Conservation (phyloP, 2,113 vertebrate species). For the Rhinoderma darwinii region DNA sequence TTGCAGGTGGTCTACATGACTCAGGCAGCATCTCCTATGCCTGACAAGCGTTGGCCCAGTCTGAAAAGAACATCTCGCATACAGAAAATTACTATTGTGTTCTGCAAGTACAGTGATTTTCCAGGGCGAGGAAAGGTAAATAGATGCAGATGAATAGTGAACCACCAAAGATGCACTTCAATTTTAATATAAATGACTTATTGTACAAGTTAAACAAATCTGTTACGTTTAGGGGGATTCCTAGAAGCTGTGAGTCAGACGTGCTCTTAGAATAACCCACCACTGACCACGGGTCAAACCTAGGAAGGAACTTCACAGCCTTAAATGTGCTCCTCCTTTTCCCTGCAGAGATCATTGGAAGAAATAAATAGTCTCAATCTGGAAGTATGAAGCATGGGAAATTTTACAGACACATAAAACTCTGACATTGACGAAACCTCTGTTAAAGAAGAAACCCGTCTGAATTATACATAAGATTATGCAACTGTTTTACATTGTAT, state of each 20-base stretch:
- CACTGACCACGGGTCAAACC: constrained; percentile 62
- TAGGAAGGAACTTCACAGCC: constrained; percentile 61
- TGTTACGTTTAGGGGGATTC: constrained; percentile 62
- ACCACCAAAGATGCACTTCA: constrained; percentile 39
- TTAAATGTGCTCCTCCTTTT: constrained; percentile 49
- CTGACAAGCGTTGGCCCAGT: constrained; percentile 1
- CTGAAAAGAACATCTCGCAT: not conserved
- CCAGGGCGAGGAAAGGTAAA: constrained; percentile 40
- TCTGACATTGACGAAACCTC: not conserved
- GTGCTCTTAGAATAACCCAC: not conserved
- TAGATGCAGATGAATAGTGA: constrained; percentile 15
- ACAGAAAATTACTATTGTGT: constrained; percentile 10
- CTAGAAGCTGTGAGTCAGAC: constrained; percentile 60
- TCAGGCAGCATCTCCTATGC: not conserved
- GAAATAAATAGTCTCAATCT: not conserved
- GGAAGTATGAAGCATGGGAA: constrained; percentile 58
- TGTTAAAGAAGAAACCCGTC: not conserved
- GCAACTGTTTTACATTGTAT: not conserved
- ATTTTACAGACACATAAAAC: constrained; percentile 44
- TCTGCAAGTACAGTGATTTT: constrained; percentile 16
- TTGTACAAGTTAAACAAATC: constrained; percentile 62
- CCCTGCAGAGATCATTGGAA: constrained; percentile 47
- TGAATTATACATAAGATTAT: not conserved
- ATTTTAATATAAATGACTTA: constrained; percentile 41
- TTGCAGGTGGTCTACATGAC: constrained; percentile 40